phyloP scores from a whole-genome alignment of 2,113 vertebrate species.

The Poeciliopsis retropinna region DNA sequence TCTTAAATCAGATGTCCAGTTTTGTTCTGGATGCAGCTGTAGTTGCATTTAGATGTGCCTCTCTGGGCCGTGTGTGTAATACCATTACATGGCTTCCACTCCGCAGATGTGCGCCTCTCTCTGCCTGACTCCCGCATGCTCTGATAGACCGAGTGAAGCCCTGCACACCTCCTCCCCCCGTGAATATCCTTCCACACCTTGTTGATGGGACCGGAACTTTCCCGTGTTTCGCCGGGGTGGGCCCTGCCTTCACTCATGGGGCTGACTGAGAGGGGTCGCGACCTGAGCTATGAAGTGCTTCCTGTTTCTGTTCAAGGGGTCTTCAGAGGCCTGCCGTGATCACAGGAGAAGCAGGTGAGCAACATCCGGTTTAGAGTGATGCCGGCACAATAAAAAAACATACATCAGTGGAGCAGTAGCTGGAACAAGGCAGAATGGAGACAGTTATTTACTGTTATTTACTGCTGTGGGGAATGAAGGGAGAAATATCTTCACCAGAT shows the following conservation, averaged over 20 bases:
- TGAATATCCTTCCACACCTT: conserved; percentile 73
- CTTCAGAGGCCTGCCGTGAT: conserved; percentile 68
- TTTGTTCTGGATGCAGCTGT: conserved; percentile 75
- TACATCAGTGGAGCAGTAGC: conserved; percentile 71
- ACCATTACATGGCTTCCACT: conserved; percentile 73
- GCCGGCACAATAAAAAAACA: conserved; percentile 55
- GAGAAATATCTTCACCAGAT: conserved; percentile 62
- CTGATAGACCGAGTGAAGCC: conserved; percentile 19
- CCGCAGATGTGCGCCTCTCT: conserved; percentile 77
- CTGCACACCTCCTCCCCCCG: conserved; percentile 15
- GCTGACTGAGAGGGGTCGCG: conserved; percentile 72
- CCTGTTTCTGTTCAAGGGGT: conserved; percentile 76
- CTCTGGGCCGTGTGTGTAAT: conserved; percentile 69
- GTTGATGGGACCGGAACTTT: conserved; percentile 78
- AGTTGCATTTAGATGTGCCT: conserved; percentile 71
- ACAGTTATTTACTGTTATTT: conserved; percentile 56
- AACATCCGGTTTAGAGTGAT: conserved; percentile 58
- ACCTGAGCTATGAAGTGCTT: conserved; percentile 75
- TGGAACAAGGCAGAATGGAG: conserved; percentile 28
- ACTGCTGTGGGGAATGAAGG: conserved; percentile 44
- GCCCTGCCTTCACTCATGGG: conserved; percentile 77
- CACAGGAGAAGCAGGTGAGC: conserved; percentile 53
- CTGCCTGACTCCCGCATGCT: conserved; percentile 32
- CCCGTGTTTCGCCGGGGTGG: conserved; percentile 77
- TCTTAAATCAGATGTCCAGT: conserved; percentile 27